phyloP scores from a whole-genome alignment of 1,140 invertebrate genomes.

The Magallana ariakensis region DNA sequence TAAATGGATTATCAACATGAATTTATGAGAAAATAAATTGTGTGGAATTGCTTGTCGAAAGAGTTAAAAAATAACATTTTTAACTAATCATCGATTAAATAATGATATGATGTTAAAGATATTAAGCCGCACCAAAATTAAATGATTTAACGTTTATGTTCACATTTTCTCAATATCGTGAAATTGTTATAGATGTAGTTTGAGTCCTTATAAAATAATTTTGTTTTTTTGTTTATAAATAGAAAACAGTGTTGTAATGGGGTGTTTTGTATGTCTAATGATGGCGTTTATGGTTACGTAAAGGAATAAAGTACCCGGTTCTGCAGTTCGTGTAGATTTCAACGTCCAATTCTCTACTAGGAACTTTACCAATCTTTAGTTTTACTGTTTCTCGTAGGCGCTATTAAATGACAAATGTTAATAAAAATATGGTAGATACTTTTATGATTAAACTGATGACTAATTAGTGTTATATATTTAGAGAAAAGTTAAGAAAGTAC shows the following conservation, averaged over 20 bases:
- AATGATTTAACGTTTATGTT: not conserved
- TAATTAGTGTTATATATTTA: no score
- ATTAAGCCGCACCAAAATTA: not conserved
- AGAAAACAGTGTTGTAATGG: not conserved
- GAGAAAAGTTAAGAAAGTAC: not conserved
- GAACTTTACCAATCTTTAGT: not conserved
- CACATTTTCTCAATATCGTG: not conserved
- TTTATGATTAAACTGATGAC: no score
- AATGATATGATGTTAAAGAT: not conserved
- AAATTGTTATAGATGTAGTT: no score
- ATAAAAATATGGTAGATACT: not conserved
- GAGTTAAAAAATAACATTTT: no score
- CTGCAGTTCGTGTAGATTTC: not conserved
- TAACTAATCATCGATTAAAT: not conserved
- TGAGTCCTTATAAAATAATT: no score
- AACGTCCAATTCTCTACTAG: not conserved
- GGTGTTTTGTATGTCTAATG: no score
- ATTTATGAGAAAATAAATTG: no score
- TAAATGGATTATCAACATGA: no score
- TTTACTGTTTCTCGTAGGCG: not conserved
- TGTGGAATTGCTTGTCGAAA: no score
- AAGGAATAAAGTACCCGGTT: not conserved
- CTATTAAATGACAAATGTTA: not conserved
- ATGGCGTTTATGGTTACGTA: not conserved
- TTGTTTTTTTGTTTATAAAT: no score